Percentiles rank a stretch among this genome's conserved stretches.
These are phyloP conservation scores for Trichogramma dendrolimi DNA, from an alignment of 2,888 invertebrate species.

Conservation along the genomic window DNA sequence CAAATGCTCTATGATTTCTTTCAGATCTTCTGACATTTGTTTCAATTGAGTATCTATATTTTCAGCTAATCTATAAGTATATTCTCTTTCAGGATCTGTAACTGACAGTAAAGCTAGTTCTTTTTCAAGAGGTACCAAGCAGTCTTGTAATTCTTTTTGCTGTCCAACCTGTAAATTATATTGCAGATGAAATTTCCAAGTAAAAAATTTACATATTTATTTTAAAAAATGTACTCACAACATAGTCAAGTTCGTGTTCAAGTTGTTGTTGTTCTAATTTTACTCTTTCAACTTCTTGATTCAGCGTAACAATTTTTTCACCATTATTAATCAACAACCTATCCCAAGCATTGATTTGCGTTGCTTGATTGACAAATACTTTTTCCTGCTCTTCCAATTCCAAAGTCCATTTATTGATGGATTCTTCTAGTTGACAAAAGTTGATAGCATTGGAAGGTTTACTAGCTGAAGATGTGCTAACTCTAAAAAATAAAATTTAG, in stretches of 20 bases:
- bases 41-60: conserved; percentile 87
- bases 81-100: conserved; percentile 83
- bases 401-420: conserved; percentile 89
- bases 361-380: conserved; percentile 88
- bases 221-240: conserved; percentile 49
- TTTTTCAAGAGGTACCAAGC: conserved; percentile 80
- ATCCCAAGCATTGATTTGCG: conserved; percentile 95
- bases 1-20: conserved; percentile 90
- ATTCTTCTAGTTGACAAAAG: conserved; percentile 83
- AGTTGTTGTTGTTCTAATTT: conserved; percentile 84
- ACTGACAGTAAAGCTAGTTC: conserved; percentile 66
- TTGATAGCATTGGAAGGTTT: conserved; percentile 59
- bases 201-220: neutral
- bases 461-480: conserved; percentile 43
- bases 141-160: conserved; percentile 86
- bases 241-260: conserved; percentile 91
- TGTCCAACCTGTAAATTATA: conserved; percentile 62
- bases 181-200: neutral
- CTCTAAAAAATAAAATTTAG: conserved; percentile 34
- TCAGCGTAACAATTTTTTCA: conserved; percentile 85
- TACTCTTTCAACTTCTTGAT: conserved; percentile 81
- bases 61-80: conserved; percentile 85
- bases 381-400: conserved; percentile 91
- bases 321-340: conserved; percentile 83
- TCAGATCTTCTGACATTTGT: conserved; percentile 91